Base-by-base conservation (phyloP, 2,797 vertebrate species). In the Poeciliopsis presidionis region DNA sequence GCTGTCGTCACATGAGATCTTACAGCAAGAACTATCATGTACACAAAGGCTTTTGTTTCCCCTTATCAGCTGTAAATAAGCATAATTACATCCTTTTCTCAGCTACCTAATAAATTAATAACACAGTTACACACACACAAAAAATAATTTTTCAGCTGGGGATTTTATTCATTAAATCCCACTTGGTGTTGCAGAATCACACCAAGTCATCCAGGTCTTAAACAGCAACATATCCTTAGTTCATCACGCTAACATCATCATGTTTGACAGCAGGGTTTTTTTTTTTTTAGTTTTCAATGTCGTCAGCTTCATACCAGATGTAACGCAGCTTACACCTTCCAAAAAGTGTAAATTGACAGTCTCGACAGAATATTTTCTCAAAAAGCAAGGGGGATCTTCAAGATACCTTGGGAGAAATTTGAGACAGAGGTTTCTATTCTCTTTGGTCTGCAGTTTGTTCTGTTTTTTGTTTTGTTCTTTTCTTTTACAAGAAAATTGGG, bases 1-100 rank as follows among this genome's bases (percentile, higher is more conserved):
- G 47, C 49, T 83, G 72, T 86, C 84, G 74, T 80, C 55, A 78
- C 83, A 72, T 84, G 7, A 30, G 77, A 79, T 72, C 67, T n/a
- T 25, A 11, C 53, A 76, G 72, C 39, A 78, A 70, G 55, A 55
- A 65, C 5, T 63, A 33, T 30, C 78, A 80, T 57, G 46, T 6
- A 51, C 77, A 14, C 41, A 25, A 74, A 74, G 77, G 77, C 53
- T 84, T 80, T 20, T 76, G 25, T 45, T 1, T 14, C 63, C 46
- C 2, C 43, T 65, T 76, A 47, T 77, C 12, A 18, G n/a, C 79
- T 77, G 72, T 72, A 79, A 79, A 82, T 55, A 71, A 88, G 72
- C 69, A 75, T 69, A 47, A 81, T 75, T 76, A 28, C 73, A 86
- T 78, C 61, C 70, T 72, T 72, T 81, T 82, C 74, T 36, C 61